Base-by-base conservation (phyloP, 2,888 invertebrate genomes). In the Tetragonula carbonaria region DNA sequence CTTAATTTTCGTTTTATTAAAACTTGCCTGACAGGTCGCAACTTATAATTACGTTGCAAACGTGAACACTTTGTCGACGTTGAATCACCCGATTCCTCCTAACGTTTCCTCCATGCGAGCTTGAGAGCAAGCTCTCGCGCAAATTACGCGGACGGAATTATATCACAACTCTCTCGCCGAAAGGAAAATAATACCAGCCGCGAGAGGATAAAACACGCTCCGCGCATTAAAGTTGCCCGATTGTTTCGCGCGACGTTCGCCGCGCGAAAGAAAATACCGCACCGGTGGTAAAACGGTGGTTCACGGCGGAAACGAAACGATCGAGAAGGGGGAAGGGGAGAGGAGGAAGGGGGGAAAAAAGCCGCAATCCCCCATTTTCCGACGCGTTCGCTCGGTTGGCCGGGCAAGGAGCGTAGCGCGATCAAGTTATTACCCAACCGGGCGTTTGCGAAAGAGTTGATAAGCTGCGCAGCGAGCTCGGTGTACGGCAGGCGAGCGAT, bases 341-440 rank as follows among this genome's bases (percentile, higher is more conserved):
- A 11, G 45, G 11, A 1, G 45, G 11, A 8, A 8, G 2, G 45
- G 1, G 8, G 45, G 8, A 0, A 45, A 45, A 8, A 45, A 45
- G 45, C 13, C 18, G 50, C 28, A 65, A 45, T 45, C 45, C 51
- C 62, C 28, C 45, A 45, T 55, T 53, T 66, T 50, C 16, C 45
- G 55, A 45, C 45, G 45, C 59, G 13, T 5, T 5, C 59, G 11
- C 5, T 21, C 4, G 18, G 62, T 21, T n/a, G 50, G 16, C 50
- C 21, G n/a, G 21, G 50, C 45, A 63, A 62, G 62, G 16, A 62
- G 18, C 55, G 62, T 28, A 16, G 51, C 66, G 33, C 11, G 83
- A 82, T 82, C 59, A 53, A 75, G 82, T 75, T 67, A 68, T 82
- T 63, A 59, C n/a, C 33, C n/a, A 67, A 82, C 53, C 38, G 21